A percentile compares a stretch with the other conserved stretches of the same genome.
Evolutionary conservation across 1,140 invertebrate genomes (phyloP).

Genomic region (Drosophila repleta): DNA sequence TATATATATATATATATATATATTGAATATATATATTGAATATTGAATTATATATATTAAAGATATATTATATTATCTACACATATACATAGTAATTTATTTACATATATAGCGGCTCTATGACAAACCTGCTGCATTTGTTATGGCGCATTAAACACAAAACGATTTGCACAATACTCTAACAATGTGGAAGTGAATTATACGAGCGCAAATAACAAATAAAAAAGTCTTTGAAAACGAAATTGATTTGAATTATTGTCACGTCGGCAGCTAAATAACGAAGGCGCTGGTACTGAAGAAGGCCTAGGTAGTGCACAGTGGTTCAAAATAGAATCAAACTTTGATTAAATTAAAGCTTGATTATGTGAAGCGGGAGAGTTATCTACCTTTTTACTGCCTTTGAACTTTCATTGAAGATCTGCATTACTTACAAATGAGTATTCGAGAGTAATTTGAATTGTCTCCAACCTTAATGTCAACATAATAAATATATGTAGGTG

Average conservation of each 20-base stretch:
- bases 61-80: not conserved
- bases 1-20: constrained; percentile 7
- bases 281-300: constrained; percentile 39
- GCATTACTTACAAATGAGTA: no score
- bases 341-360: constrained; percentile 10
- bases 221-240: constrained; percentile 43
- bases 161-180: constrained; percentile 60
- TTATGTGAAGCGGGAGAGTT: not conserved
- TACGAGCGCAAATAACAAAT: constrained; percentile 44
- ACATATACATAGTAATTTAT: not conserved
- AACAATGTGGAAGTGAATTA: constrained; percentile 62
- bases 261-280: constrained; percentile 33
- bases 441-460: no score
- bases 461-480: no score
- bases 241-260: constrained; percentile 73
- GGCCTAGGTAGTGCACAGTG: constrained; percentile 35
- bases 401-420: no score
- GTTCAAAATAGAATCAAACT: constrained; percentile 14
- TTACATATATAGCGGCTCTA: constrained; percentile 15
- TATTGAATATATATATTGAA: constrained; percentile 2
- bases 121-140: constrained; percentile 63
- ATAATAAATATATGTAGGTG: no score
- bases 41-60: not conserved
- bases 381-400: not conserved
- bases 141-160: constrained; percentile 76